phyloP scores from a whole-genome alignment of 1,140 invertebrate genomes.

The Tetranychus cinnabarinus region DNA sequence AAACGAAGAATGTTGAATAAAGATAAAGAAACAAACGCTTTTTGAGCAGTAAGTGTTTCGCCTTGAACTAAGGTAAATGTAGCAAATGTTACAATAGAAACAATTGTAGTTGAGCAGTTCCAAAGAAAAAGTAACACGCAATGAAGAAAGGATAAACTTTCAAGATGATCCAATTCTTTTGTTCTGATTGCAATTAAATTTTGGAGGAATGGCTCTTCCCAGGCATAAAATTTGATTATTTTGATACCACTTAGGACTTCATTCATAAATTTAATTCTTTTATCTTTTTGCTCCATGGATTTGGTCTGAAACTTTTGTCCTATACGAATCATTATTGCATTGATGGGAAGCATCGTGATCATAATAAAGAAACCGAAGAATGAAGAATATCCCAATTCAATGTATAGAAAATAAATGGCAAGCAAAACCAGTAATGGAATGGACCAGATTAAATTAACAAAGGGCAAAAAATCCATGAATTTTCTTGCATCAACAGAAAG shows the following conservation, averaged over 20 bases:
- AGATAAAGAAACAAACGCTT: conserved; percentile 24
- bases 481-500: conserved; percentile 29
- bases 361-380: conserved; percentile 72
- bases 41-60: conserved; percentile 28
- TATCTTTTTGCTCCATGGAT: conserved; percentile 20
- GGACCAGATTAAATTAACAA: conserved; percentile 18
- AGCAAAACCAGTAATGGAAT: conserved; percentile 20
- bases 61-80: conserved; percentile 29
- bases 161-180: conserved; percentile 11
- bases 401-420: conserved; percentile 22
- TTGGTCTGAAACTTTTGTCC: conserved; percentile 22
- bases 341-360: conserved; percentile 33
- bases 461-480: conserved; percentile 12
- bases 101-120: conserved; percentile 13
- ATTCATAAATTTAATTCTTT: conserved; percentile 20
- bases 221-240: conserved; percentile 13
- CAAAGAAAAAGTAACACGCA: neutral
- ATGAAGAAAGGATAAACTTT: conserved; percentile 7
- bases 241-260: conserved; percentile 21
- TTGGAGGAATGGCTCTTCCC: conserved; percentile 14
- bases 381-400: conserved; percentile 42
- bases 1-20: conserved; percentile 54
- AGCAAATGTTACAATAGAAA: conserved; percentile 19
- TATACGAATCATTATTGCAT: conserved; percentile 22
- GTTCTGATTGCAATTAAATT: conserved; percentile 11